phyloP scores from a whole-genome alignment of 2,113 vertebrate genomes.

The Hyla sarda region DNA sequence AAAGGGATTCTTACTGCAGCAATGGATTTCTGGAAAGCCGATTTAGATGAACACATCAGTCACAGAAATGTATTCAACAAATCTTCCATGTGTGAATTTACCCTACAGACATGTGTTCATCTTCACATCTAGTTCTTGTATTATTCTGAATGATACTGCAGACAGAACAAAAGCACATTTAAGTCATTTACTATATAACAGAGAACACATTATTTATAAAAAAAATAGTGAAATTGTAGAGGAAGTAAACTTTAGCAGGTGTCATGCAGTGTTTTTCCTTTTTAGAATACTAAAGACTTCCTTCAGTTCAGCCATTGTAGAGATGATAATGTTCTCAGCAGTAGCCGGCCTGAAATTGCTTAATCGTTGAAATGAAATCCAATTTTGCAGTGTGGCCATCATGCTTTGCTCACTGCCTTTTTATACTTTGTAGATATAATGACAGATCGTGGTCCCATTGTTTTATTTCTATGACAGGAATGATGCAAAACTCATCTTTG shows the following conservation, averaged over 20 bases:
- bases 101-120: not conserved
- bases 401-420: constrained; percentile 43
- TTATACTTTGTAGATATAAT: constrained; percentile 21
- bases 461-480: not conserved
- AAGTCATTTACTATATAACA: not conserved
- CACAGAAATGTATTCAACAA: not conserved
- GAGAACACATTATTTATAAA: not conserved
- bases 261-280: constrained; percentile 40
- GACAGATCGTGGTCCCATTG: constrained; percentile 33
- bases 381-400: constrained; percentile 46
- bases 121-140: not conserved
- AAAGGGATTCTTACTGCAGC: not conserved
- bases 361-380: constrained; percentile 56
- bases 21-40: not conserved
- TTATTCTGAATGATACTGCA: not conserved
- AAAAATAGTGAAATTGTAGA: constrained; percentile 15
- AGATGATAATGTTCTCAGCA: constrained; percentile 54
- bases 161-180: not conserved
- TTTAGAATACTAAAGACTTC: constrained; percentile 40
- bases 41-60: not conserved
- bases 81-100: not conserved
- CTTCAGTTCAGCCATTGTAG: constrained; percentile 54
- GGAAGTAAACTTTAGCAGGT: constrained; percentile 12
- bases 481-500: not conserved
- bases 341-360: constrained; percentile 49